phyloP scores from a whole-genome alignment of 2,113 vertebrate genomes.

The Grus americana region DNA sequence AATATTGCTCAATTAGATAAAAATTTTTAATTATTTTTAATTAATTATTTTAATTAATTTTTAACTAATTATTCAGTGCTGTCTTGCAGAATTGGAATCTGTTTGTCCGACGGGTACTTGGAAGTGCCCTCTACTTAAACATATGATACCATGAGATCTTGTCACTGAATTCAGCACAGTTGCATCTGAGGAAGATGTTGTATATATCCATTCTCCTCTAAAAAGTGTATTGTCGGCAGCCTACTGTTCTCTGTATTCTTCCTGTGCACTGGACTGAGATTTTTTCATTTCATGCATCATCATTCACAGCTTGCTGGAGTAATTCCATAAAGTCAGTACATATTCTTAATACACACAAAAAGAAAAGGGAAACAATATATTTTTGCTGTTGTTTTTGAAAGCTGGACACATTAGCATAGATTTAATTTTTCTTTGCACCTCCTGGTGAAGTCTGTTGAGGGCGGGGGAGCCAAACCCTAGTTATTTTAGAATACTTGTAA shows the following conservation, averaged over 20 bases:
- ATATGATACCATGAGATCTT: neutral
- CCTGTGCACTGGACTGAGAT: conserved; percentile 28
- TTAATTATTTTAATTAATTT: neutral
- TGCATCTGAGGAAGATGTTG: neutral
- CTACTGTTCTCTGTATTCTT: conserved; percentile 30
- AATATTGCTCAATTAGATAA: neutral
- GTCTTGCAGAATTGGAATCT: neutral
- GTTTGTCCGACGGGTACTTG: neutral
- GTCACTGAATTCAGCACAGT: neutral
- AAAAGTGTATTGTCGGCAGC: neutral
- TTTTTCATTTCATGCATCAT: conserved; percentile 67
- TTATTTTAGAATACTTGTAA: neutral
- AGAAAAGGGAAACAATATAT: neutral
- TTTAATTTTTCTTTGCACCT: neutral
- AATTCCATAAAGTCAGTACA: conserved; percentile 45
- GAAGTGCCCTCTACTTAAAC: neutral
- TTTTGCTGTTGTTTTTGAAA: conserved; percentile 8
- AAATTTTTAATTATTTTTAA: neutral
- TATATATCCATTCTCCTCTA: neutral
- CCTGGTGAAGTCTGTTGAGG: neutral
- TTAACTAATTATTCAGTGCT: neutral
- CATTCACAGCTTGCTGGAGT: conserved; percentile 51
- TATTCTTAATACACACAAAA: conserved; percentile 30
- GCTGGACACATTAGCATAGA: neutral
- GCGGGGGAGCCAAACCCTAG: fast-evolving